phyloP scores from a whole-genome alignment of 2,888 invertebrate genomes.

The Oxytorus armatus region DNA sequence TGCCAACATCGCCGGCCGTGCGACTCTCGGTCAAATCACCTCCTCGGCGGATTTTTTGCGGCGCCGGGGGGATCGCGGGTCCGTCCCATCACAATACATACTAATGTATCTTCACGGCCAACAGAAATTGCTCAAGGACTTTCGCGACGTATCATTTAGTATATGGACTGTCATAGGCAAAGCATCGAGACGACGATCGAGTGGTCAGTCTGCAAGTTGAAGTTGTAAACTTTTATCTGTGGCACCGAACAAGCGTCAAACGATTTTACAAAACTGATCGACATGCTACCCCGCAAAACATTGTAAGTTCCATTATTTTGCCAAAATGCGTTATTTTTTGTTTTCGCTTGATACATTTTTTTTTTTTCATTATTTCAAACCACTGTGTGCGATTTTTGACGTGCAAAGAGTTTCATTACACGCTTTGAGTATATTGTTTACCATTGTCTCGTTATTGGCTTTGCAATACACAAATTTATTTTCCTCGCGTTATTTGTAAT shows the following conservation, averaged over 20 bases:
- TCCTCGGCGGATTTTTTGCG: conserved; percentile 2
- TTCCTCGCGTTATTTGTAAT: too few relatives aligned
- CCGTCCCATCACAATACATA: neutral
- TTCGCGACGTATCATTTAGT: conserved; percentile 9
- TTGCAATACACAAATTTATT: too few relatives aligned
- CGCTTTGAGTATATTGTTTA: too few relatives aligned
- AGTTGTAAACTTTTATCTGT: neutral
- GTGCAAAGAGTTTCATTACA: too few relatives aligned
- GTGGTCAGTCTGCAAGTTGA: neutral
- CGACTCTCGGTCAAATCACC: conserved; percentile 6
- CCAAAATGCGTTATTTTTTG: neutral
- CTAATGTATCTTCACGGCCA: neutral
- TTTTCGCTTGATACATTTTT: neutral
- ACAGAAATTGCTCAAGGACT: conserved; percentile 22
- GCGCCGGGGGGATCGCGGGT: too few relatives aligned
- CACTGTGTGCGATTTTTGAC: neutral
- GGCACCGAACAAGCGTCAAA: neutral
- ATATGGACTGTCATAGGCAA: conserved; percentile 9
- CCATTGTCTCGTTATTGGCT: too few relatives aligned
- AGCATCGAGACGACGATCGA: too few relatives aligned
- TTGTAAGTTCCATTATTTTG: conserved; percentile 17
- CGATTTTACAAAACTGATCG: neutral
- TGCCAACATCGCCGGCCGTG: too few relatives aligned
- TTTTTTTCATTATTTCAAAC: neutral
- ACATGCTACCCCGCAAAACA: conserved; percentile 1